These are phyloP conservation scores for Morpho achilles DNA, from an alignment of 2,888 invertebrate species.

Conservation along the genomic window DNA sequence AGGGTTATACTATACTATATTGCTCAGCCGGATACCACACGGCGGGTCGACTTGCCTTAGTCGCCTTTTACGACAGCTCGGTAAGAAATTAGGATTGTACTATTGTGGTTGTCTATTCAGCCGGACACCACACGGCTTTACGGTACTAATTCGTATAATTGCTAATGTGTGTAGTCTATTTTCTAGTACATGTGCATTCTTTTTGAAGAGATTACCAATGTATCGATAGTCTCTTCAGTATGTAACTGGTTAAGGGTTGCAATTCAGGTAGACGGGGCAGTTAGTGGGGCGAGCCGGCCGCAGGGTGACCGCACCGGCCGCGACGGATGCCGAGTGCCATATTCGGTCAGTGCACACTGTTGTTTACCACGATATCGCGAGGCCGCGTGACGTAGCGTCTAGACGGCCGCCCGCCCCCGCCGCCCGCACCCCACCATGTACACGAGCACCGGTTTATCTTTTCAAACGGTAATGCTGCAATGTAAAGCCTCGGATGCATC, in stretches of 20 bases:
- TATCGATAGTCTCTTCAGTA: background rate
- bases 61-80: too few species aligned
- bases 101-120: too few species aligned
- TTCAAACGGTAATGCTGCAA: conserved; percentile 71
- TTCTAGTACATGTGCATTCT: too few species aligned
- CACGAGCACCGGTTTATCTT: conserved; percentile 74
- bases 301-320: conserved; percentile 52
- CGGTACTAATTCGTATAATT: too few species aligned
- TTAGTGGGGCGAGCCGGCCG: conserved; percentile 32
- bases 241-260: conserved; percentile 4
- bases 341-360: conserved; percentile 78
- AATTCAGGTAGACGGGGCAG: conserved; percentile 23
- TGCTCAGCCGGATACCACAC: too few species aligned
- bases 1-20: too few species aligned
- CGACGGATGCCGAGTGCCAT: conserved; percentile 59
- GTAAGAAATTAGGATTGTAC: too few species aligned
- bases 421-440: conserved; percentile 51
- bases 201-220: background rate
- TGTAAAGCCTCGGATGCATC: conserved; percentile 40
- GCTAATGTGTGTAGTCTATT: too few species aligned
- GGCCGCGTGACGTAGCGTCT: conserved; percentile 81
- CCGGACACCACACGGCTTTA: too few species aligned
- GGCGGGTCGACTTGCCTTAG: too few species aligned
- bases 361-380: conserved; percentile 80
- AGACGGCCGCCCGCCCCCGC: conserved; percentile 61